These are phyloP conservation scores for Machimus rusticus DNA, from an alignment of 2,888 invertebrate species.

Conservation along the genomic window DNA sequence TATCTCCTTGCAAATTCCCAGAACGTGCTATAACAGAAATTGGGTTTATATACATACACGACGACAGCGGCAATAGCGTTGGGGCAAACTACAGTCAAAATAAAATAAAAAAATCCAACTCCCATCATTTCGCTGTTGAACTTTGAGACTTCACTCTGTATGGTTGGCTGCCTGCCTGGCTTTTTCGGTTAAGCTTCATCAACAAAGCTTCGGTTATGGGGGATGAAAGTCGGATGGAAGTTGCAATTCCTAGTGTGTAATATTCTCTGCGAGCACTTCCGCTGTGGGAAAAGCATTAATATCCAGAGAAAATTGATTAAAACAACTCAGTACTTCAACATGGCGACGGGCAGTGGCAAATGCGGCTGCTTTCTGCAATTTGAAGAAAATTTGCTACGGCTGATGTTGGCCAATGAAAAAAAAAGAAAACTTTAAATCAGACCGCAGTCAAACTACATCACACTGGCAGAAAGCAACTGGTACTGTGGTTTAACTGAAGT, in stretches of 20 bases:
- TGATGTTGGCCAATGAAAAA: too few species aligned
- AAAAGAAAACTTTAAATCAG: too few species aligned
- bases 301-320: conserved; percentile 3
- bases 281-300: conserved; percentile 3
- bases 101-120: not conserved
- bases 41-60: not conserved
- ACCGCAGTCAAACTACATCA: not conserved
- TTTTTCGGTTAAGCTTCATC: not conserved
- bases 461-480: not conserved
- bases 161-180: not conserved
- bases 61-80: not conserved
- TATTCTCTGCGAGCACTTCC: not conserved
- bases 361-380: not conserved
- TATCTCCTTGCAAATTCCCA: not conserved
- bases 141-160: not conserved
- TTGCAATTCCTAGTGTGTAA: not conserved
- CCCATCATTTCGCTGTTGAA: not conserved
- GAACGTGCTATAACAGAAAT: not conserved
- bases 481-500: not conserved
- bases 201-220: not conserved
- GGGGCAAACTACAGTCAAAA: not conserved
- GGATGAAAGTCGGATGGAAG: not conserved
- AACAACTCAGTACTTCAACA: not conserved
- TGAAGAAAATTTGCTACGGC: not conserved
- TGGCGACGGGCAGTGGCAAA: not conserved